These are phyloP conservation scores for Lasioglossum villosulum DNA, from an alignment of 2,888 invertebrate species.

Conservation along the genomic window DNA sequence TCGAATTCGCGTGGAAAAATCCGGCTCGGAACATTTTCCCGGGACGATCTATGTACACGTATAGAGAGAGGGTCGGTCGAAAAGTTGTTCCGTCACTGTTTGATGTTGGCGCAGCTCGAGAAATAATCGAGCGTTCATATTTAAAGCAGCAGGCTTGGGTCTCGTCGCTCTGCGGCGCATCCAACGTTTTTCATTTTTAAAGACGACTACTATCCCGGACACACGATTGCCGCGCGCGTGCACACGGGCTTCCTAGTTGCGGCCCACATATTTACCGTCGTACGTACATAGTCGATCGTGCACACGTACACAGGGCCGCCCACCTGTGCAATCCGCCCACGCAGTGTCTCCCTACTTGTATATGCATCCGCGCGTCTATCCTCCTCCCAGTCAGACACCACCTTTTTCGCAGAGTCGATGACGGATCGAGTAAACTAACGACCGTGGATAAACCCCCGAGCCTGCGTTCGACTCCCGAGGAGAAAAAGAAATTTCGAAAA, in stretches of 20 bases:
- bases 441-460: neutral
- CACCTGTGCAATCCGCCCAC: slow-evolving; percentile 46
- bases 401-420: slow-evolving; percentile 55
- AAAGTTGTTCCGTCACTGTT: neutral
- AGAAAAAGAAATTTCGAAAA: neutral
- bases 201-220: slow-evolving; percentile 41
- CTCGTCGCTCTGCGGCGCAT: slow-evolving; percentile 8
- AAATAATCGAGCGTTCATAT: slow-evolving; percentile 48
- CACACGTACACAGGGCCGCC: slow-evolving; percentile 33
- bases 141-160: slow-evolving; percentile 21
- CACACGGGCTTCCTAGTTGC: slow-evolving; percentile 45
- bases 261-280: slow-evolving; percentile 47
- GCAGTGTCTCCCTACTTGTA: slow-evolving; percentile 32
- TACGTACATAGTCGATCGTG: slow-evolving; percentile 31
- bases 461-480: neutral
- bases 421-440: slow-evolving; percentile 74
- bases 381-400: slow-evolving; percentile 18
- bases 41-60: neutral
- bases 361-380: slow-evolving; percentile 25
- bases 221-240: slow-evolving; percentile 44
- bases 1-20: neutral
- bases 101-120: neutral
- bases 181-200: slow-evolving; percentile 37
- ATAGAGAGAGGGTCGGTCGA: neutral
- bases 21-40: neutral